phyloP scores from a whole-genome alignment of 2,113 vertebrate genomes.

The Labeo catla region DNA sequence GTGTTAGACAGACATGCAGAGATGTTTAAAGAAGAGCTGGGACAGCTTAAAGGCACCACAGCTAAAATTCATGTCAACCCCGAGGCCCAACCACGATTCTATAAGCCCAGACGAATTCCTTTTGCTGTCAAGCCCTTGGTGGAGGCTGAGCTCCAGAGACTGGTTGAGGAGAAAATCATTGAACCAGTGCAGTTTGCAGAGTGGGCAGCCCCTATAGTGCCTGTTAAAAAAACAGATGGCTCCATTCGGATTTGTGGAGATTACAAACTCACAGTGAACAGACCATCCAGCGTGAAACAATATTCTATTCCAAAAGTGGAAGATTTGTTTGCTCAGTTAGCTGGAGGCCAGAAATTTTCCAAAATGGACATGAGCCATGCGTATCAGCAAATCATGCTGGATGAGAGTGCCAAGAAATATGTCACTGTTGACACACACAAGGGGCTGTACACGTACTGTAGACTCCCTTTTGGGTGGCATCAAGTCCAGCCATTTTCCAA shows the following conservation, averaged over 20 bases:
- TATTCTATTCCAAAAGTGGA: constrained; percentile 51
- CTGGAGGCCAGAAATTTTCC: constrained; percentile 33
- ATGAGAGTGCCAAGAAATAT: constrained; percentile 22
- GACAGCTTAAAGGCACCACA: constrained; percentile 4
- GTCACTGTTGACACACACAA: not conserved
- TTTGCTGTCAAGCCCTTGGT: constrained; percentile 17
- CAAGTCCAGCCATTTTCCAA: not conserved
- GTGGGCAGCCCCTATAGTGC: not conserved
- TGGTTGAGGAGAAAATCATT: not conserved
- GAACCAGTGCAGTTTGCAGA: not conserved
- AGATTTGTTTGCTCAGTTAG: constrained; percentile 34
- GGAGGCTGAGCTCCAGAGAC: constrained; percentile 21
- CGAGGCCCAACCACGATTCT: constrained; percentile 16
- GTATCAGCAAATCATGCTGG: constrained; percentile 18
- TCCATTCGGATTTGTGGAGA: constrained; percentile 15
- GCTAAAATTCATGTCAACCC: constrained; percentile 14
- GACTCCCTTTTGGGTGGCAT: not conserved
- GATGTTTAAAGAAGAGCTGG: constrained; percentile 30
- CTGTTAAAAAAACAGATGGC: not conserved
- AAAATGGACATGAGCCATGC: constrained; percentile 50
- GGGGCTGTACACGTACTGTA: not conserved
- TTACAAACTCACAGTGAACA: constrained; percentile 51
- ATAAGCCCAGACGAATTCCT: not conserved
- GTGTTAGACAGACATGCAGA: not conserved
- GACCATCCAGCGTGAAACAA: constrained; percentile 34